Evolutionary conservation across 2,797 vertebrate species (phyloP).

Genomic region (Aulostomus chinensis): DNA sequence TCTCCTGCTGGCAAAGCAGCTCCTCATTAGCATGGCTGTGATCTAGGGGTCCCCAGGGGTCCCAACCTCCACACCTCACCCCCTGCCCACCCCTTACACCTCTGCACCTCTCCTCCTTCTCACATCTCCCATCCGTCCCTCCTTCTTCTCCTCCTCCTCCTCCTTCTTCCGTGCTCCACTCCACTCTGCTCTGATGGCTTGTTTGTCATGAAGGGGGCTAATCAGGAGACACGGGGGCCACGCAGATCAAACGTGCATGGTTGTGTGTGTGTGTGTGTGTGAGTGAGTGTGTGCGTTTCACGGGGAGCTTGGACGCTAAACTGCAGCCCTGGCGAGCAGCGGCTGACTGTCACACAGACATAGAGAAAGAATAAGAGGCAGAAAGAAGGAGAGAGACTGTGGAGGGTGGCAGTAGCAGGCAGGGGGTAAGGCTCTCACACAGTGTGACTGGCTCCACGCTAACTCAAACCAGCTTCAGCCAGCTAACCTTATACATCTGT

Average conservation of each 20-base stretch:
- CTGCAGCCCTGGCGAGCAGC: conserved; percentile 6
- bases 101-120: conserved; percentile 48
- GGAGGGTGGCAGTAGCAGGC: conserved; percentile 74
- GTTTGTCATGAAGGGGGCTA: conserved; percentile 77
- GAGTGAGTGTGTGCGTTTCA: conserved; percentile 3
- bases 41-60: conserved; percentile 83
- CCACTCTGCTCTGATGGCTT: conserved; percentile 76
- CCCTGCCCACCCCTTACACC: conserved; percentile 40
- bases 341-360: conserved; percentile 41
- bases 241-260: conserved; percentile 41
- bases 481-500: conserved; percentile 74
- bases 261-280: conserved; percentile 6
- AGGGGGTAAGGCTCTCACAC: conserved; percentile 87
- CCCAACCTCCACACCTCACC: conserved; percentile 76
- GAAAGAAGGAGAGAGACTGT: conserved; percentile 38
- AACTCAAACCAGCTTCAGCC: conserved; percentile 79
- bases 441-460: conserved; percentile 94
- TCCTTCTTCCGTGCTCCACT: conserved; percentile 8
- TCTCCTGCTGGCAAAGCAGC: conserved; percentile 81
- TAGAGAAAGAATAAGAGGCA: conserved; percentile 41
- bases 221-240: conserved; percentile 70
- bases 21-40: conserved; percentile 88
- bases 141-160: conserved; percentile 33
- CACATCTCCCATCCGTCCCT: conserved; percentile 45
- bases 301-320: conserved; percentile 22